Evolutionary conservation across 2,113 vertebrate species (phyloP), one percentile per base, ranked within the genome.

Genomic region (Butorides virescens): DNA sequence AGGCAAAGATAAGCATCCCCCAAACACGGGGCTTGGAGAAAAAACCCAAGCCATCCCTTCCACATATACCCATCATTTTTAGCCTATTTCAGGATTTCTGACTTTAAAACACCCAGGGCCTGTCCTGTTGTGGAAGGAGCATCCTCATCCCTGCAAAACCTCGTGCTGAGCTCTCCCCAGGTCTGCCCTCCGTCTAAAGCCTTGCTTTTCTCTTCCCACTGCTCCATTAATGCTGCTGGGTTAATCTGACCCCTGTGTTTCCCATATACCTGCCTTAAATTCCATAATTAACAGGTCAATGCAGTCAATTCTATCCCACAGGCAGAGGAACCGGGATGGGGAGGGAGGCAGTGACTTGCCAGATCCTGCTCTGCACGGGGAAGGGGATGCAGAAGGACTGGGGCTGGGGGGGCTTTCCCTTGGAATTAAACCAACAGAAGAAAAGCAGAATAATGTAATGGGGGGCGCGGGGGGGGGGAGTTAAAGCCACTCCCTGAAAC

Each of bases 341-440:
- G 34, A 78, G 26, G 30, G 47, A 82, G 65, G n/a, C 71, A 76
- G 66, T 0, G 2, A 47, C 25, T 36, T 27, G 16, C 56, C 44
- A 7, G 26, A 11, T 82, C 65, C 74, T 73, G 58, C 37, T 53
- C 53, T 0, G 0, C 14, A 4, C 2, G 0, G 9, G 49, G n/a
- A 49, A 59, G 17, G n/a, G 34, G 55, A 25, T 39, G 46, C 20
- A 32, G 39, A 18, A 78, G 71, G 22, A 67, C 72, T 20, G 29
- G 44, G 46, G 50, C 47, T 47, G 10, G 26, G 55, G 42, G 42
- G 52, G 18, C 26, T 91, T 91, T 58, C 68, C 77, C 55, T 74
- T 39, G 7, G 29, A 23, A n/a, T 90, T 71, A 75, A 82, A 71
- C 37, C 37, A 34, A 16, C 6, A 5, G 6, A 23, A 58, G 46